Evolutionary conservation across 64 coral and sea anemone species (phyloP).

Genomic region (Stylophora pistillata): DNA sequence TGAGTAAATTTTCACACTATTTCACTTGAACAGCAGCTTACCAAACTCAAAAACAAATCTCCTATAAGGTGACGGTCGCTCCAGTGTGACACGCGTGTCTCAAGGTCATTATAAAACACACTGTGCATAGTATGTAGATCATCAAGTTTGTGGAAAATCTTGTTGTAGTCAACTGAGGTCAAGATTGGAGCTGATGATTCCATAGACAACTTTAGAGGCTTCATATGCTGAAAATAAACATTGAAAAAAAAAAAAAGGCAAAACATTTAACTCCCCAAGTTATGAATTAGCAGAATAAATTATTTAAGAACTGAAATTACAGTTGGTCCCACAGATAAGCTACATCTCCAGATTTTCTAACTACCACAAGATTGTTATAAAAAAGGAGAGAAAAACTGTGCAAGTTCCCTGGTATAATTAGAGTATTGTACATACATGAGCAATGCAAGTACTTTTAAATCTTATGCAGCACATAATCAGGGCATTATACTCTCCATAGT

Average conservation of each 20-base stretch:
- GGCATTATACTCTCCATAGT: too few relatives aligned
- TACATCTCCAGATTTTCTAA: too few relatives aligned
- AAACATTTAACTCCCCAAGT: neutral
- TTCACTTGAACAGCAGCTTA: conserved; percentile 5
- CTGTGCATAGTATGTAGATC: conserved; percentile 84
- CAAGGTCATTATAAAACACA: conserved; percentile 81
- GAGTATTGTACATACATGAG: too few relatives aligned
- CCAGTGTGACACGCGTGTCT: conserved; percentile 81
- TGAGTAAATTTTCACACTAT: neutral
- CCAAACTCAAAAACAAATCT: conserved; percentile 87
- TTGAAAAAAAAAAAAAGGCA: neutral
- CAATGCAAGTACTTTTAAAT: too few relatives aligned
- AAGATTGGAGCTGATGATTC: conserved; percentile 77
- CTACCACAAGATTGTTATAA: too few relatives aligned
- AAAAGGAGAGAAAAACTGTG: too few relatives aligned
- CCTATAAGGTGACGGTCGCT: conserved; percentile 79
- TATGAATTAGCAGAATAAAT: too few relatives aligned
- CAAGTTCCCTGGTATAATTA: too few relatives aligned
- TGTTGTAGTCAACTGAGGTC: conserved; percentile 78
- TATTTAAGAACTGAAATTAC: too few relatives aligned
- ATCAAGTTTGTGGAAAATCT: conserved; percentile 89
- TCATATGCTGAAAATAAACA: conserved; percentile 77
- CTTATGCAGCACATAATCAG: too few relatives aligned
- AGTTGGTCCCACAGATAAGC: too few relatives aligned
- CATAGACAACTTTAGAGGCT: conserved; percentile 71